A percentile compares a stretch with the other conserved stretches of the same genome.
Evolutionary conservation across 2,113 vertebrate genomes (phyloP).

Genomic region (Lamprotornis superbus): DNA sequence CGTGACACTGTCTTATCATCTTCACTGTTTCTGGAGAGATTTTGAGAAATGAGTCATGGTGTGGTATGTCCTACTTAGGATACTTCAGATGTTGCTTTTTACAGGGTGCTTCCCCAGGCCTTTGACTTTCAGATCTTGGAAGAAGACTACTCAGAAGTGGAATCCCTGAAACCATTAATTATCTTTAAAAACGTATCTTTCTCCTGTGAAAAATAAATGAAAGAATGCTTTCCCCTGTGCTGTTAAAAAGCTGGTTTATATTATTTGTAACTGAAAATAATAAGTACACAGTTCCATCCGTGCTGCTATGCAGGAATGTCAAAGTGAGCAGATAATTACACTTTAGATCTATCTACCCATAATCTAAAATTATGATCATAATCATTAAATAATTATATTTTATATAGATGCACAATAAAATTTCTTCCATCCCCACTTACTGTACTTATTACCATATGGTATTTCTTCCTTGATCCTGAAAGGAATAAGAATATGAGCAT

Average conservation of each 20-base stretch:
- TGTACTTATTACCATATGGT: neutral
- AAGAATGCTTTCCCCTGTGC: neutral
- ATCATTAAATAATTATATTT: conserved; percentile 22
- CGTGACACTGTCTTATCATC: neutral
- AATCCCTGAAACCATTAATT: neutral
- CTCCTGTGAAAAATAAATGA: neutral
- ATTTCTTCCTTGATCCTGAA: neutral
- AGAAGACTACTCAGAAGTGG: neutral
- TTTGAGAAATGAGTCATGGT: conserved; percentile 16
- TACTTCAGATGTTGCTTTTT: neutral
- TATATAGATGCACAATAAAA: neutral
- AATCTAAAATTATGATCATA: neutral
- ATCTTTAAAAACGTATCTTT: neutral
- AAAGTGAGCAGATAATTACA: neutral
- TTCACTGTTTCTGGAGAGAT: neutral
- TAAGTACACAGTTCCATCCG: neutral
- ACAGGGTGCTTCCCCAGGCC: neutral
- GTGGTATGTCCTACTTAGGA: neutral
- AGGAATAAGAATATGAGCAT: neutral
- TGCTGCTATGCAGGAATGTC: neutral
- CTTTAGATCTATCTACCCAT: neutral
- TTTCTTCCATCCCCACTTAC: neutral
- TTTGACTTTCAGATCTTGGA: neutral
- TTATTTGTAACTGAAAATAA: neutral
- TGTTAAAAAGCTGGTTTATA: neutral